A percentile compares a stretch with the other conserved stretches of the same genome.
Conservation (phyloP, 2,113 vertebrate species). For the Xiphorhynchus elegans region DNA sequence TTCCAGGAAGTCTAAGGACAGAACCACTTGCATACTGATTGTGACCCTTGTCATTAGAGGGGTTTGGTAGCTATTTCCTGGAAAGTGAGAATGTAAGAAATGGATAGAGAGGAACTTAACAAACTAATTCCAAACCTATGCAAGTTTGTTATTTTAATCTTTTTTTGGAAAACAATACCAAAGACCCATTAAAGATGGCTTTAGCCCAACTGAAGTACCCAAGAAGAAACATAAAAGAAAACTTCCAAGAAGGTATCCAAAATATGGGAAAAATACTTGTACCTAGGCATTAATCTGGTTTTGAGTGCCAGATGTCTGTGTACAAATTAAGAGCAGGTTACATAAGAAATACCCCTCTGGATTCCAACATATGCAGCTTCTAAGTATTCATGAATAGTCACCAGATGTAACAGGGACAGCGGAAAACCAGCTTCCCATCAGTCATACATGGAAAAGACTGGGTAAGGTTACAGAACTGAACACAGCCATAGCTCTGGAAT, state of each 20-base stretch:
- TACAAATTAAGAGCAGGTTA: neutral
- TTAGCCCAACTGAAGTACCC: neutral
- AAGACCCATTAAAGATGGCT: neutral
- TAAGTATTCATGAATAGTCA: slow-evolving; percentile 26
- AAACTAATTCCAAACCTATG: slow-evolving; percentile 7
- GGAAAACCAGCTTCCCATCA: neutral
- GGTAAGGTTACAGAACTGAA: slow-evolving; percentile 5
- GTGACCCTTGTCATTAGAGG: neutral
- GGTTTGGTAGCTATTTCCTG: neutral
- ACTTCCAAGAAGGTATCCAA: neutral
- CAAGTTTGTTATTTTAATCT: neutral
- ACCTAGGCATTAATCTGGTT: neutral
- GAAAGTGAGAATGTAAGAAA: neutral
- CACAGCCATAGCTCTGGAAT: neutral
- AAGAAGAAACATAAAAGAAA: neutral
- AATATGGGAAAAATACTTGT: neutral
- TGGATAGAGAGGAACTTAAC: neutral
- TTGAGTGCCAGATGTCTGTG: neutral
- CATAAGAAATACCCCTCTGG: neutral
- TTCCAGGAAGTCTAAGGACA: neutral
- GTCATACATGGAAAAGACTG: neutral
- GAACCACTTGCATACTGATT: neutral
- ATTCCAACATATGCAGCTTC: neutral
- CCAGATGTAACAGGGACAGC: neutral
- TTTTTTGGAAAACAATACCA: neutral